Base-by-base conservation (phyloP, 1,140 invertebrate genomes). In the Meloidogyne floridensis region DNA sequence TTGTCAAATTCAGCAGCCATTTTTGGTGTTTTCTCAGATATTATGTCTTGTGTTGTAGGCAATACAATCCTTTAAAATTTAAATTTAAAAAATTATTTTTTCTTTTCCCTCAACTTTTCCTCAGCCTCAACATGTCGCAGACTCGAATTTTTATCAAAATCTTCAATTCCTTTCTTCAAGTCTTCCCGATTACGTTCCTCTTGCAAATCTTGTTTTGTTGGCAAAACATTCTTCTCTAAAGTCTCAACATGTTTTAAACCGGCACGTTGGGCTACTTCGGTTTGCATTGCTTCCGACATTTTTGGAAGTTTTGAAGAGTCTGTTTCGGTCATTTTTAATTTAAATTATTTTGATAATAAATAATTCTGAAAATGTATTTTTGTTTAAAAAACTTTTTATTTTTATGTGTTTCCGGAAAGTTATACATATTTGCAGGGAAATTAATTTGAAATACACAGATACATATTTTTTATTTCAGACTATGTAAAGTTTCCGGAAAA, bases 181-280 rank as follows among this genome's bases (percentile, higher is more conserved):
- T 65, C 59, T n/a, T 65, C n/a, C n/a, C 84, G 83, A 20, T 84
- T 72, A 54, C 77, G 75, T 47, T 84, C 83, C 18, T 51, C 59
- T 69, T 84, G 77, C 43, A 84, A 42, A 76, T 84, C 83, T 76
- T 84, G 75, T 47, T 84, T 83, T 15, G 83, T 84, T 53, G 83
- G 83, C 8, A 84, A 70, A 15, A 77, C 76, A 73, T 84, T 84
- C 82, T 84, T 84, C 42, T 84, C 83, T n/a, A 73, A 20, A 6
- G 78, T 80, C 18, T 78, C 73, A 69, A 84, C 83, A 76, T 84
- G 83, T 56, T 84, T 84, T 2, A 84, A 70, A 13, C 59, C 59
- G 15, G 56, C 71, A 10, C 70, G 56, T 53, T 75, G 54, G 47
- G 82, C 73, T 9, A 84, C 83, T 56, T 84, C 83, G 15, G 53